Evolutionary conservation across 2,113 vertebrate species (phyloP).

Genomic region (Embiotoca jacksoni): DNA sequence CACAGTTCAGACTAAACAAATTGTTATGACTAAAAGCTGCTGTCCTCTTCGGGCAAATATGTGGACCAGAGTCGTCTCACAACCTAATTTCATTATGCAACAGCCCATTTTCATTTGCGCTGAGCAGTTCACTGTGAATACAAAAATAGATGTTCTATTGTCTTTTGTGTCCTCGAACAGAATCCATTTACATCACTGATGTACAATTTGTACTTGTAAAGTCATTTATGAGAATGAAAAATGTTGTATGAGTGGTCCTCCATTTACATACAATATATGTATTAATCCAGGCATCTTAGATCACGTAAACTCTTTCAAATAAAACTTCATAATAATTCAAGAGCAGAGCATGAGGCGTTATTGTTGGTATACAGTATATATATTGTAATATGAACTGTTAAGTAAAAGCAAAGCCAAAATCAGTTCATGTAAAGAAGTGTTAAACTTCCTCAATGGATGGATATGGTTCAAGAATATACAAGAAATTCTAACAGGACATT

Average conservation of each 20-base stretch:
- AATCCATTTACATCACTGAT: conserved; percentile 20
- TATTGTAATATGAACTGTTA: not conserved
- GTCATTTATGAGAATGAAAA: conserved; percentile 5
- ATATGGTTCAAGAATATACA: not conserved
- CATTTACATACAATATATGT: not conserved
- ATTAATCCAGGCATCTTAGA: conserved; percentile 2
- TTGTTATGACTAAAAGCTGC: conserved; percentile 26
- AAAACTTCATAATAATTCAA: not conserved
- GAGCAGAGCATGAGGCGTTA: not conserved
- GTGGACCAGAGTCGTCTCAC: conserved; percentile 1
- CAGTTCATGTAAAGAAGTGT: not conserved
- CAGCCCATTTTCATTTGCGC: conserved; percentile 21
- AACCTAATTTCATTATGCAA: conserved; percentile 10
- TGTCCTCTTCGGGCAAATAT: conserved; percentile 8
- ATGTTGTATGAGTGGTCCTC: not conserved
- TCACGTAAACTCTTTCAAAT: not conserved
- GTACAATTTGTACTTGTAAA: not conserved
- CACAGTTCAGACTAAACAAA: conserved; percentile 53
- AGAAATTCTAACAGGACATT: not conserved
- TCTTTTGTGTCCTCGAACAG: conserved; percentile 36
- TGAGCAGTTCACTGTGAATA: conserved; percentile 15
- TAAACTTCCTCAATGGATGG: not conserved
- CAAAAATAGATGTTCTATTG: conserved; percentile 24
- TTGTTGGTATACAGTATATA: too few species aligned
- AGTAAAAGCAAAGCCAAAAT: not conserved